Evolutionary conservation across 2,888 invertebrate genomes (phyloP).

Genomic region (Papilio gigon): DNA sequence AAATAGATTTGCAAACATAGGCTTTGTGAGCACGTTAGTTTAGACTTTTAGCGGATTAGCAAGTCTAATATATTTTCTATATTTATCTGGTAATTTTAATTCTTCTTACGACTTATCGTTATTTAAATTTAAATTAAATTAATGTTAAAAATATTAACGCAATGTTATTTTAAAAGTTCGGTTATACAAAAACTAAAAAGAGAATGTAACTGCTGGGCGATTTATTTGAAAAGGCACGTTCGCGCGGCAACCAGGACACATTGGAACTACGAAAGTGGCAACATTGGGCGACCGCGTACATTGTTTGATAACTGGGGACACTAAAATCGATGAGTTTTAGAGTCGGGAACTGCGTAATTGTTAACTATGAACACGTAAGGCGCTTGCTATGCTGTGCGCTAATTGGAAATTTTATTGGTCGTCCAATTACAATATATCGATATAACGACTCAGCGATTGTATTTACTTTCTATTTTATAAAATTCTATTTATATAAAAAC

Average conservation of each 20-base stretch:
- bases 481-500: neutral
- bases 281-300: neutral
- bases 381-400: neutral
- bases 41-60: too few species aligned
- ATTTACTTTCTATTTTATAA: neutral
- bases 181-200: too few species aligned
- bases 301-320: slow-evolving; percentile 13
- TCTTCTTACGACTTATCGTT: too few species aligned
- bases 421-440: slow-evolving; percentile 27
- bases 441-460: slow-evolving; percentile 18
- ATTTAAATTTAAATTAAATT: too few species aligned
- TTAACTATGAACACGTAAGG: slow-evolving; percentile 11
- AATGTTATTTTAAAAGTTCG: neutral
- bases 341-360: slow-evolving; percentile 18
- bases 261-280: neutral
- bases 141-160: neutral
- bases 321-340: slow-evolving; percentile 23
- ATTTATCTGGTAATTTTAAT: too few species aligned
- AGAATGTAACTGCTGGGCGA: neutral
- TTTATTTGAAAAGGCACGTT: neutral
- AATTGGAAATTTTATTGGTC: slow-evolving; percentile 36
- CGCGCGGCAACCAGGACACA: neutral
- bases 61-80: too few species aligned
- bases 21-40: too few species aligned
- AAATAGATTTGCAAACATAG: neutral